Percentiles rank a stretch among this genome's conserved stretches.
Evolutionary conservation across 2,797 vertebrate species (phyloP).

Genomic region (Sebastes trivittatus): DNA sequence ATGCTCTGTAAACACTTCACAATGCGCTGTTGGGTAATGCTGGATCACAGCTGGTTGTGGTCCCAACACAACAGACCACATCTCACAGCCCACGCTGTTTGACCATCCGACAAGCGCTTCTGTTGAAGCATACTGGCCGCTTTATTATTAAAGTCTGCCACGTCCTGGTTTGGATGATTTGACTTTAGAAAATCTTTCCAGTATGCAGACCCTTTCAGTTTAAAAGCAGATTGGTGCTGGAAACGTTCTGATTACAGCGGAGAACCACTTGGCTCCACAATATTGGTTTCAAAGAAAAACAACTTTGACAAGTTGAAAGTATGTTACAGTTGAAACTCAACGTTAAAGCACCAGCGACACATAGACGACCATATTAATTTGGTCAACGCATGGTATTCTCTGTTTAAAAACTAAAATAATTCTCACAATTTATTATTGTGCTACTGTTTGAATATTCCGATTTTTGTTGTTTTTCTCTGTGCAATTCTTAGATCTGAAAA

Average conservation of each 20-base stretch:
- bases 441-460: neutral
- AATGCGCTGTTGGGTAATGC: neutral
- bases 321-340: neutral
- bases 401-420: neutral
- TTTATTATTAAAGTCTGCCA: neutral
- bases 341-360: neutral
- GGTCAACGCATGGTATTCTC: neutral
- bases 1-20: conserved; percentile 8
- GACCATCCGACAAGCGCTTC: neutral
- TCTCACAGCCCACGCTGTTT: neutral
- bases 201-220: neutral
- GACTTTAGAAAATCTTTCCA: neutral
- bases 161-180: conserved; percentile 1
- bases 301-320: neutral
- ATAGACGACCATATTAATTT: neutral
- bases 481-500: neutral
- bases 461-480: neutral
- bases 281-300: neutral
- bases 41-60: neutral
- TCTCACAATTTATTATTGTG: neutral
- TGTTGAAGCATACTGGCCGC: neutral
- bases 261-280: neutral
- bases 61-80: neutral
- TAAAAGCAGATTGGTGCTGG: neutral
- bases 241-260: neutral